These are phyloP conservation scores for Nymphalis io DNA, from an alignment of 1,140 invertebrate species.

Conservation along the genomic window DNA sequence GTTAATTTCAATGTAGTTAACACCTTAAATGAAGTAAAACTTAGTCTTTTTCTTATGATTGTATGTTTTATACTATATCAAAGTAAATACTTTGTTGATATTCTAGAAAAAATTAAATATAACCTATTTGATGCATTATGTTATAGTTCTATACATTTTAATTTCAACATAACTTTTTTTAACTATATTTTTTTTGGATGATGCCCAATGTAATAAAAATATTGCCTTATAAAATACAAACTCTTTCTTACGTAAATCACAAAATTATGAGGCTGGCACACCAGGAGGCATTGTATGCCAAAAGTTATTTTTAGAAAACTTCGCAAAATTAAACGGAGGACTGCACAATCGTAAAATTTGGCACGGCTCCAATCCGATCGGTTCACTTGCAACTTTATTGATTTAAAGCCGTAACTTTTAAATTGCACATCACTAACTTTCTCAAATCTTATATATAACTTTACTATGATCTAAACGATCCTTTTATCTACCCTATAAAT, in stretches of 20 bases:
- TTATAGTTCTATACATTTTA: no score
- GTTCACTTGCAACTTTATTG: conserved; percentile 26
- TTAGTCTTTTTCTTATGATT: no score
- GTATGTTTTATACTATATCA: no score
- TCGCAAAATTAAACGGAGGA: conserved; percentile 22
- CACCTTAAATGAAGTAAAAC: no score
- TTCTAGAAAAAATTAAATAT: no score
- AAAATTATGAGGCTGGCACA: background rate
- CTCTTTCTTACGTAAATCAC: conserved; percentile 9
- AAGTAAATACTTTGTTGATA: no score
- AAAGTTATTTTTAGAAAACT: conserved; percentile 27
- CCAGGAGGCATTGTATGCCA: background rate
- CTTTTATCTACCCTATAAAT: no score
- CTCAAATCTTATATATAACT: background rate
- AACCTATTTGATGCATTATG: no score
- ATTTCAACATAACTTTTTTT: no score
- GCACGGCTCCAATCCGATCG: conserved; percentile 19
- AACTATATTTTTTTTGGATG: no score
- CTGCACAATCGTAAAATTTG: conserved; percentile 19
- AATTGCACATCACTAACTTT: conserved; percentile 18
- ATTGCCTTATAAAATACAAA: background rate
- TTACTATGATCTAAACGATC: no score
- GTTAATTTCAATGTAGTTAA: no score
- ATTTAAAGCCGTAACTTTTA: conserved; percentile 28
- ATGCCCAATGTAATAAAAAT: background rate